phyloP scores from a whole-genome alignment of 2,113 vertebrate genomes.

The Donacobius atricapilla region DNA sequence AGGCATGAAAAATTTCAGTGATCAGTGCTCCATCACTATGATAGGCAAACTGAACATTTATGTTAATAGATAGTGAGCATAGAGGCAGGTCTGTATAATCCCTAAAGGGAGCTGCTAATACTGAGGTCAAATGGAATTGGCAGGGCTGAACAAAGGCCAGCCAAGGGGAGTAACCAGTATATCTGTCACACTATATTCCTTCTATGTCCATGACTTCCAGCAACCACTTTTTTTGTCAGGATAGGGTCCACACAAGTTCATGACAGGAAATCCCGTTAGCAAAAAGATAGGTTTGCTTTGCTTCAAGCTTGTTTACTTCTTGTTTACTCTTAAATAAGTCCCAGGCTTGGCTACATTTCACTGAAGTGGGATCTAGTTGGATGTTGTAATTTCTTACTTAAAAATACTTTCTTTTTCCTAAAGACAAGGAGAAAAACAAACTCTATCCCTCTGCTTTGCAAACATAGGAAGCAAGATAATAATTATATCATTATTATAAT shows the following conservation, averaged over 20 bases:
- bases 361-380: neutral
- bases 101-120: neutral
- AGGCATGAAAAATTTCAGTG: neutral
- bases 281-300: neutral
- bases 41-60: neutral
- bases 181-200: neutral
- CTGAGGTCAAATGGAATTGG: neutral
- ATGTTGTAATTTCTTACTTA: neutral
- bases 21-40: neutral
- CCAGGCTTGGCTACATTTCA: neutral
- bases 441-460: neutral
- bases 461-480: neutral
- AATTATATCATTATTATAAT: neutral
- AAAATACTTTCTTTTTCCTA: neutral
- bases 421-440: neutral
- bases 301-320: neutral
- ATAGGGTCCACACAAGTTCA: neutral
- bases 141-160: neutral
- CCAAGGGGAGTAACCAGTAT: neutral
- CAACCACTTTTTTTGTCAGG: neutral
- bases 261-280: neutral
- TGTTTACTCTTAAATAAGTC: neutral
- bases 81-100: neutral
- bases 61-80: neutral
- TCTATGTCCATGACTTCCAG: neutral